phyloP scores from a whole-genome alignment of 2,797 vertebrate genomes.

The Capromys pilorides region DNA sequence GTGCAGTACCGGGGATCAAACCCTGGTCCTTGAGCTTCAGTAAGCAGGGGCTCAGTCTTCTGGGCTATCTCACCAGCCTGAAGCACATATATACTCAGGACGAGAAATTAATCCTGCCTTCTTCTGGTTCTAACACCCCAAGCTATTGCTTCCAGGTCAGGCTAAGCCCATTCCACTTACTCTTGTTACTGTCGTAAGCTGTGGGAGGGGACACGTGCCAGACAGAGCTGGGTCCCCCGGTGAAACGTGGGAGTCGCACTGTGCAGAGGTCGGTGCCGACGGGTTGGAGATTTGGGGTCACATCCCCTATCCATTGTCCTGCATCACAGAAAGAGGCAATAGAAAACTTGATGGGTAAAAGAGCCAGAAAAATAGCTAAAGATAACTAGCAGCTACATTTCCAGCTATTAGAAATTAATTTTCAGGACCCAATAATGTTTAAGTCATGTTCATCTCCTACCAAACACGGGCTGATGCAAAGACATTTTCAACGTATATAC shows the following conservation, averaged over 20 bases:
- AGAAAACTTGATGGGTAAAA: not conserved
- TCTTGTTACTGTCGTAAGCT: slow-evolving; percentile 49
- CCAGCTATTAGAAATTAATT: slow-evolving; percentile 1
- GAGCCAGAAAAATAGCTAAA: slow-evolving; percentile 28
- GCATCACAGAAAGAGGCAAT: not conserved
- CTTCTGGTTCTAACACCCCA: not conserved
- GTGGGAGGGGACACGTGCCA: not conserved
- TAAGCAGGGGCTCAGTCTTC: too few species aligned
- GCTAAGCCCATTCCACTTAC: not conserved
- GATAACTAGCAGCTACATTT: slow-evolving; percentile 3
- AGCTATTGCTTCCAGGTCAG: not conserved
- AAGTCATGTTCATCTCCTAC: not conserved
- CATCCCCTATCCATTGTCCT: not conserved
- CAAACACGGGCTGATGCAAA: slow-evolving; percentile 14
- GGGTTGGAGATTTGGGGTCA: not conserved
- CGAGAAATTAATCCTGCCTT: slow-evolving; percentile 23
- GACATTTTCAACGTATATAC: not conserved
- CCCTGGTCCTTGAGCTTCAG: too few species aligned
- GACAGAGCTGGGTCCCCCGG: not conserved
- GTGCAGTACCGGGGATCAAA: too few species aligned
- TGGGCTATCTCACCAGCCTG: too few species aligned
- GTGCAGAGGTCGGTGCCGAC: slow-evolving; percentile 30
- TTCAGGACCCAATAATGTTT: not conserved
- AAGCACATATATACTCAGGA: not conserved
- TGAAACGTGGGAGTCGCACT: not conserved